phyloP scores from a whole-genome alignment of 2,888 invertebrate genomes.

The Eupithecia centaureata region DNA sequence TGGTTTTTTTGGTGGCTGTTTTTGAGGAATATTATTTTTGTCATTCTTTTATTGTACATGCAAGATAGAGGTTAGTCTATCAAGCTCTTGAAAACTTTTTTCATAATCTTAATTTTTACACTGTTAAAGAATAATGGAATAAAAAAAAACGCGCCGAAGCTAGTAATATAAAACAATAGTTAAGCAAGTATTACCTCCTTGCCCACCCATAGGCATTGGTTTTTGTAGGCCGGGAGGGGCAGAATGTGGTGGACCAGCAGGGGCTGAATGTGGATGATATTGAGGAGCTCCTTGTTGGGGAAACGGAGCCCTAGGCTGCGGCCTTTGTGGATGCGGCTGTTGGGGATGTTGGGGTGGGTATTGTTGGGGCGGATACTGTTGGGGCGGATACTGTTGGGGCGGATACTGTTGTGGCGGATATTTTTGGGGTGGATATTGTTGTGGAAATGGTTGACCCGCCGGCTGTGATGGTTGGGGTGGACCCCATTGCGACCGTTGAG shows the following conservation, averaged over 20 bases:
- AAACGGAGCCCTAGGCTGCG: not conserved
- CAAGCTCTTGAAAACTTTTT: too few relatives aligned
- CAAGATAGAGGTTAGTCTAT: too few relatives aligned
- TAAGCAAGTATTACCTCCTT: not conserved
- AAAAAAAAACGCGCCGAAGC: not conserved
- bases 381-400: not conserved
- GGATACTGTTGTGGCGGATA: too few relatives aligned
- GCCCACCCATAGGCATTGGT: not conserved
- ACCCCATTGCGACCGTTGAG: too few relatives aligned
- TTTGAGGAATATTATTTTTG: too few relatives aligned
- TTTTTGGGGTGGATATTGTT: too few relatives aligned
- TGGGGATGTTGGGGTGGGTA: not conserved
- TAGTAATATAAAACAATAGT: not conserved
- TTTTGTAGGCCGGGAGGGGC: not conserved
- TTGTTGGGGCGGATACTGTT: not conserved
- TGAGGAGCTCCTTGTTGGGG: conserved; percentile 4
- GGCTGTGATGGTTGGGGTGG: too few relatives aligned
- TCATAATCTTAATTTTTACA: too few relatives aligned
- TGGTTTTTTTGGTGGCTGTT: too few relatives aligned
- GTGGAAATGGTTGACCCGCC: too few relatives aligned
- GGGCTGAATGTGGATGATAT: not conserved
- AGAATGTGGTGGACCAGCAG: not conserved
- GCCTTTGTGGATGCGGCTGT: not conserved
- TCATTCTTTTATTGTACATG: too few relatives aligned
- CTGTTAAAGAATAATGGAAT: too few relatives aligned